phyloP scores from a whole-genome alignment of 2,797 vertebrate species.

The Sciurus carolinensis region DNA sequence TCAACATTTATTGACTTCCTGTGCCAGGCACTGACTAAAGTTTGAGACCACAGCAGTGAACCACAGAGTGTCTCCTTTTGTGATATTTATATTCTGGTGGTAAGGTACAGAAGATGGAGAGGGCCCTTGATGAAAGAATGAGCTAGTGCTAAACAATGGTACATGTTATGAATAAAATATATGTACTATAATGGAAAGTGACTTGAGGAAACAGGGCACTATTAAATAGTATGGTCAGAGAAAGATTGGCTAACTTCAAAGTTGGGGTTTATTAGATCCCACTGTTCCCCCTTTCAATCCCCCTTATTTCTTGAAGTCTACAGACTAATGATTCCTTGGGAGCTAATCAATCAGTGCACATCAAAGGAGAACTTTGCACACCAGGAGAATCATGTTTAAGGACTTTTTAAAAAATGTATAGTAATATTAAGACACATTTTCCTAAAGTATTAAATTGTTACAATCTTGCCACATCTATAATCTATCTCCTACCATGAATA shows the following conservation, averaged over 20 bases:
- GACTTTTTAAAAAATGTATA: not conserved
- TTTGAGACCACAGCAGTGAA: not conserved
- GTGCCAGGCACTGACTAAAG: not conserved
- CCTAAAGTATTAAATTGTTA: not conserved
- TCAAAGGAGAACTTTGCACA: not conserved
- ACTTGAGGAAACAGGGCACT: not conserved
- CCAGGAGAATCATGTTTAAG: not conserved
- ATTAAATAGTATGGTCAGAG: not conserved
- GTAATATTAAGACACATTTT: not conserved
- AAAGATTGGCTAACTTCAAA: not conserved
- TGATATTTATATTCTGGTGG: not conserved
- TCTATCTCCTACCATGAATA: not conserved
- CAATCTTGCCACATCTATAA: not conserved
- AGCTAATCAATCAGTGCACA: not conserved
- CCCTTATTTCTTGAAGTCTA: not conserved
- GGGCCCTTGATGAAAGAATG: not conserved
- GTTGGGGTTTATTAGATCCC: not conserved
- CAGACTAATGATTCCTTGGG: not conserved
- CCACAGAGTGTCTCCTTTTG: not conserved
- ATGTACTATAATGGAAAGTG: not conserved
- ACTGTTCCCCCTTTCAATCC: not conserved
- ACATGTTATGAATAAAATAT: not conserved
- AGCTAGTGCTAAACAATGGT: not conserved
- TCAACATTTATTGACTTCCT: not conserved
- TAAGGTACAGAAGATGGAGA: not conserved